Conservation (phyloP, 2,113 vertebrate species). For the Loxodonta africana region DNA sequence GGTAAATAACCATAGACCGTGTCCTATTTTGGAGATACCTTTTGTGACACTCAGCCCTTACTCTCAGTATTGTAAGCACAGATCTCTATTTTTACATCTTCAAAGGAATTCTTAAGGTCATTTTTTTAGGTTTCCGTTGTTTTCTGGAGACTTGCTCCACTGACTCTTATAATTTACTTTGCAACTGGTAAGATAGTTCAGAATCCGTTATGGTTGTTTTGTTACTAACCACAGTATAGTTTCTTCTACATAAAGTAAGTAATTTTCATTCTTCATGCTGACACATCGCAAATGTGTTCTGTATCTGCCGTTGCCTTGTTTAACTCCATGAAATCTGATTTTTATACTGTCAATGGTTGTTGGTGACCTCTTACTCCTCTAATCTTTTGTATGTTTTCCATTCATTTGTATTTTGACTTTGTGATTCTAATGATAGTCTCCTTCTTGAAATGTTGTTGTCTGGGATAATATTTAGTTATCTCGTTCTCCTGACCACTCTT, state of each 20-base stretch:
- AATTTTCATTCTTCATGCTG: constrained; percentile 55
- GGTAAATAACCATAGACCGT: constrained; percentile 40
- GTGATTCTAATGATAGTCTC: background rate
- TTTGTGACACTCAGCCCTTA: constrained; percentile 31
- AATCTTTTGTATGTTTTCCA: background rate
- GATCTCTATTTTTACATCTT: constrained; percentile 46
- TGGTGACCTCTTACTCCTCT: constrained; percentile 6
- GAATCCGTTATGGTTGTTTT: constrained; percentile 13
- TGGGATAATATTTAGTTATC: constrained; percentile 25
- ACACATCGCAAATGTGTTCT: constrained; percentile 50
- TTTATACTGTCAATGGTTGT: constrained; percentile 39
- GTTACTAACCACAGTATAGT: background rate
- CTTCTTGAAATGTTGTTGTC: constrained; percentile 9
- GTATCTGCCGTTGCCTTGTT: background rate
- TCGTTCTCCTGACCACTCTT: background rate
- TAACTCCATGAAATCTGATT: constrained; percentile 22
- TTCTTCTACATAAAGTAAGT: constrained; percentile 30
- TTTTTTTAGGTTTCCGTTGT: constrained; percentile 53
- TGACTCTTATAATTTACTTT: constrained; percentile 37
- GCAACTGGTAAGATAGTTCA: constrained; percentile 53
- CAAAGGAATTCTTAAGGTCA: constrained; percentile 30
- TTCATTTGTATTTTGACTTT: constrained; percentile 51
- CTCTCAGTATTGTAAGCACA: constrained; percentile 21
- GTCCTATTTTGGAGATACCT: constrained; percentile 53
- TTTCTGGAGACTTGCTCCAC: constrained; percentile 26